These are phyloP conservation scores for Martes martes DNA, from an alignment of 2,113 vertebrate genomes.

Conservation along the genomic window DNA sequence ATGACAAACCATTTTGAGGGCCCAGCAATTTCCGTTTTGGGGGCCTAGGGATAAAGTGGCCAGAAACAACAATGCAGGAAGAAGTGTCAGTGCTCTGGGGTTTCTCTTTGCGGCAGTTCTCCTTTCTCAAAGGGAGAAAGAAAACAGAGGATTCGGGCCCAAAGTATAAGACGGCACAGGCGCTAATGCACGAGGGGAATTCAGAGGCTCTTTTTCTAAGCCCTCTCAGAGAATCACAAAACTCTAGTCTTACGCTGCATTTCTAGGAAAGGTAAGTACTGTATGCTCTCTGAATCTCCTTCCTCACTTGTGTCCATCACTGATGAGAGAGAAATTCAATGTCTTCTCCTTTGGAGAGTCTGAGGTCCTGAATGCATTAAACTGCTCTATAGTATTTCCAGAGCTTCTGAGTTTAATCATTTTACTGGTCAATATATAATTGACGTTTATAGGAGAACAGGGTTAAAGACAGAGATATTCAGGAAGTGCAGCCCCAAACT, in stretches of 20 bases:
- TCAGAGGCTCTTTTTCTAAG: background rate
- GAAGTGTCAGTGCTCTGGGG: background rate
- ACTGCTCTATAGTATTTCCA: background rate
- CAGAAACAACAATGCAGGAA: background rate
- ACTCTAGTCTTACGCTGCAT: no score
- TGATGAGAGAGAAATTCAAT: background rate
- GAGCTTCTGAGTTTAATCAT: background rate
- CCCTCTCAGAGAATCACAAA: background rate
- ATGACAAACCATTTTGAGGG: background rate
- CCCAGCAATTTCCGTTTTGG: background rate
- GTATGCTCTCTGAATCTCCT: background rate
- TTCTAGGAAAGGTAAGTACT: background rate
- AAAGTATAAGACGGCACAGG: accelerated
- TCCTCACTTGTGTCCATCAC: background rate
- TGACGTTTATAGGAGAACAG: background rate
- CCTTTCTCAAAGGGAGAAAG: background rate
- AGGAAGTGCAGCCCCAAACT: background rate
- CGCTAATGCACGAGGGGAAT: accelerated
- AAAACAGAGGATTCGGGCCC: background rate
- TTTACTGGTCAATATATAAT: background rate
- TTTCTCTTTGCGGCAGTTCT: background rate
- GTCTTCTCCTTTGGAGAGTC: background rate
- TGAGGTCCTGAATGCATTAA: background rate
- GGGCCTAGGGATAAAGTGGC: background rate
- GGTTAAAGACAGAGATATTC: background rate